These are phyloP conservation scores for Campopleginae sp. DNA, from an alignment of 2,888 invertebrate species.

Conservation along the genomic window DNA sequence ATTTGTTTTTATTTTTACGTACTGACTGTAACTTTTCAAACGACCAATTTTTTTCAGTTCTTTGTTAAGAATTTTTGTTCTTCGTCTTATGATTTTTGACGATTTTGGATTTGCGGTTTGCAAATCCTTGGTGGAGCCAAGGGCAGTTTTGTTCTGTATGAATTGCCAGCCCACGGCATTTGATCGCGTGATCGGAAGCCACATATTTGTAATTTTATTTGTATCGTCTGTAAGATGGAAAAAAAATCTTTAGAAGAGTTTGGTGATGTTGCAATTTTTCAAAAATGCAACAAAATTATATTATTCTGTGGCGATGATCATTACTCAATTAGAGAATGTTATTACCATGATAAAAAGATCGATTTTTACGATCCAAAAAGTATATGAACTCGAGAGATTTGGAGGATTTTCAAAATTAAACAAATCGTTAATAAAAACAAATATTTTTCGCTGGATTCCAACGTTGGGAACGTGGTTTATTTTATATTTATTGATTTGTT, in stretches of 20 bases:
- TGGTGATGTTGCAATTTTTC: not conserved
- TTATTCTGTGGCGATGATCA: no score
- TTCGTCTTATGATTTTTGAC: slow-evolving; percentile 46
- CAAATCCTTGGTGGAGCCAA: slow-evolving; percentile 63
- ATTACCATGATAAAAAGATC: no score
- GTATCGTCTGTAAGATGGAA: not conserved
- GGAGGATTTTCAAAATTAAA: no score
- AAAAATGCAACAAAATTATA: no score
- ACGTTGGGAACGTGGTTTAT: no score
- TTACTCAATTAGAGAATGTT: no score
- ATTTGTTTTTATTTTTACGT: slow-evolving; percentile 67
- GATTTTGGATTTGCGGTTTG: slow-evolving; percentile 11
- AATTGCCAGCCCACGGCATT: slow-evolving; percentile 64
- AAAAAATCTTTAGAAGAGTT: not conserved
- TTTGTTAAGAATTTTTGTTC: slow-evolving; percentile 69
- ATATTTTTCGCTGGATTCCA: not conserved
- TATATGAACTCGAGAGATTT: no score
- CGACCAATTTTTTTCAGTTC: slow-evolving; percentile 51
- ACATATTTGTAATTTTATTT: not conserved
- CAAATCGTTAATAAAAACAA: no score
- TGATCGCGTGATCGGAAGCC: not conserved
- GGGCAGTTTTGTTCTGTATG: slow-evolving; percentile 54
- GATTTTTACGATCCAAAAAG: no score
- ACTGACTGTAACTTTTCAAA: slow-evolving; percentile 66
- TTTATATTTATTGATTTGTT: not conserved